Percentiles rank a stretch among this genome's conserved stretches.
Conservation (phyloP, 2,113 vertebrate genomes). For the Hypocryptadius cinnamomeus region DNA sequence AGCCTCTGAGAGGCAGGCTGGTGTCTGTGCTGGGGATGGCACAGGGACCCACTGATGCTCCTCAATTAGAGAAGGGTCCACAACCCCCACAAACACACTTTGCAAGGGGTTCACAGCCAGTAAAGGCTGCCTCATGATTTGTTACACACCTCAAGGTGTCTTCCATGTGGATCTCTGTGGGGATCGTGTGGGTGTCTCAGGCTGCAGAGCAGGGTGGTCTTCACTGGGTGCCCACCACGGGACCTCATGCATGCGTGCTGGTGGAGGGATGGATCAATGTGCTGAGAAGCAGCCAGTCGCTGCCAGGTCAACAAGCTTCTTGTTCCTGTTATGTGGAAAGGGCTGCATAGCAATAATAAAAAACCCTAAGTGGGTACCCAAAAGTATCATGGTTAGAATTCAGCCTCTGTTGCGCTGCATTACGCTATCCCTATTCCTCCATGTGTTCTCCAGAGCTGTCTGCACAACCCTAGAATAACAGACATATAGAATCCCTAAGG, state of each 20-base stretch:
- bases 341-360: neutral
- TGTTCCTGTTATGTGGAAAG: neutral
- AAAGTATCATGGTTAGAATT: neutral
- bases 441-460: neutral
- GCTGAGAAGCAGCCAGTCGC: neutral
- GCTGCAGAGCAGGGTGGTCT: neutral
- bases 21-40: neutral
- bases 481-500: neutral
- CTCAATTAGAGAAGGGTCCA: neutral
- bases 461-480: neutral
- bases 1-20: neutral
- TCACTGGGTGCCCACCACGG: neutral
- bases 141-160: neutral
- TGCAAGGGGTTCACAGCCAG: neutral
- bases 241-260: rapidly evolving
- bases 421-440: neutral
- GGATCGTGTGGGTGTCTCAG: neutral
- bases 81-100: neutral
- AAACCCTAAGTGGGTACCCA: neutral
- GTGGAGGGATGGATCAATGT: neutral
- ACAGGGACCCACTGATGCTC: rapidly evolving
- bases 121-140: neutral
- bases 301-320: neutral
- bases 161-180: neutral
- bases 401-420: neutral